Percentiles rank a stretch among this genome's conserved stretches.
Evolutionary conservation across 1,140 invertebrate genomes (phyloP).

Genomic region (Drosophila miranda): DNA sequence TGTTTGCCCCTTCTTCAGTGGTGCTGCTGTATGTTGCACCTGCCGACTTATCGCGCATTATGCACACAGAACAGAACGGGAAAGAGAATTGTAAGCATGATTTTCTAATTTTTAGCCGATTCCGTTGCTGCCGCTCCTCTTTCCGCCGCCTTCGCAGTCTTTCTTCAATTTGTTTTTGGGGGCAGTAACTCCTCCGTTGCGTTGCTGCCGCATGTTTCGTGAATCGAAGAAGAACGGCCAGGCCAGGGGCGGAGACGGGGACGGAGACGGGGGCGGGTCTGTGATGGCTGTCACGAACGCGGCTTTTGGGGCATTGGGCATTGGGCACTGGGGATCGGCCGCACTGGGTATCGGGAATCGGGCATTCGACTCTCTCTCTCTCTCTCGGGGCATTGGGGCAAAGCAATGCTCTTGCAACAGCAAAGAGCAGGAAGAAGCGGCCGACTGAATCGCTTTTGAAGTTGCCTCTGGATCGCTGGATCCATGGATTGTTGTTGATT

Average conservation of each 20-base stretch:
- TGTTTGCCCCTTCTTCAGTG: background rate
- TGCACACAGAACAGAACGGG: conserved; percentile 49
- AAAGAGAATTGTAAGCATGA: conserved; percentile 58
- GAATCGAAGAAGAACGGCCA: conserved; percentile 54
- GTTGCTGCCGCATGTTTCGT: conserved; percentile 46
- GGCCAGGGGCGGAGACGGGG: background rate
- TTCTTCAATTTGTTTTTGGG: conserved; percentile 37
- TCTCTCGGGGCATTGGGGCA: conserved; percentile 40
- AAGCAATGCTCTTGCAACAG: conserved; percentile 21
- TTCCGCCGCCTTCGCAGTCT: conserved; percentile 7
- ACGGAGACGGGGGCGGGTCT: background rate
- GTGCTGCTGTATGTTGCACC: conserved; percentile 54
- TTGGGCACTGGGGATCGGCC: conserved; percentile 50
- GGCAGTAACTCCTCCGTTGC: background rate
- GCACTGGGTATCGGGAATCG: conserved; percentile 13
- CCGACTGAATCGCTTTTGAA: conserved; percentile 76
- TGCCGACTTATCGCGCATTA: conserved; percentile 69
- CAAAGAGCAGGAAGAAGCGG: conserved; percentile 68
- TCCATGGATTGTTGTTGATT: conserved; percentile 50
- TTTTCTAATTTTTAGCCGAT: conserved; percentile 67
- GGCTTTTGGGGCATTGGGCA: conserved; percentile 47
- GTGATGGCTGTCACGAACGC: conserved; percentile 66
- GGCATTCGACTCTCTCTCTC: background rate
- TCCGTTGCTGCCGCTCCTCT: conserved; percentile 21
- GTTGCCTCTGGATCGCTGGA: conserved; percentile 29